These are phyloP conservation scores for Rhaphigaster nebulosa DNA, from an alignment of 2,888 invertebrate genomes.

Conservation along the genomic window DNA sequence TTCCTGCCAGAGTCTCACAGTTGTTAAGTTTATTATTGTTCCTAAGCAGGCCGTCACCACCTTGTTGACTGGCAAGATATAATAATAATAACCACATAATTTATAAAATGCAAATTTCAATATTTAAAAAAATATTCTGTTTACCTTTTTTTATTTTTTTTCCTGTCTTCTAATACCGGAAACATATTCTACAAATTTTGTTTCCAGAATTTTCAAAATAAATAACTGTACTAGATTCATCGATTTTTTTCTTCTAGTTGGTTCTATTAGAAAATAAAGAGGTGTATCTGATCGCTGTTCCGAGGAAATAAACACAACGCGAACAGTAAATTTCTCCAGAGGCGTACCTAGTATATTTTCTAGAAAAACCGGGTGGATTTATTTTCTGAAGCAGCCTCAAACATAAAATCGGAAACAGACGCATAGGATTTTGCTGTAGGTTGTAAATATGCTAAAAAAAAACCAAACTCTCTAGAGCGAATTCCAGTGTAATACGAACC, in stretches of 20 bases:
- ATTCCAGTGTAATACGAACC: background rate
- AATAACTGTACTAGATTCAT: background rate
- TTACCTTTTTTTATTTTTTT: too few relatives aligned
- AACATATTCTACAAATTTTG: background rate
- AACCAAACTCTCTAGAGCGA: background rate
- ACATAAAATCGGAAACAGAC: constrained; percentile 8
- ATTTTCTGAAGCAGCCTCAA: constrained; percentile 10
- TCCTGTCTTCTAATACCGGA: too few relatives aligned
- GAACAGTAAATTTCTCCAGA: background rate
- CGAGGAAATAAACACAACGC: background rate
- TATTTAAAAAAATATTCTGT: too few relatives aligned
- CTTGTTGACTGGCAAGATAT: too few relatives aligned
- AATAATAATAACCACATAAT: too few relatives aligned
- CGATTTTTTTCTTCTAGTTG: background rate
- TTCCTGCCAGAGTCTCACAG: too few relatives aligned
- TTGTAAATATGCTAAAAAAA: constrained; percentile 12
- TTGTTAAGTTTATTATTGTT: too few relatives aligned
- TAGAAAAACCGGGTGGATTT: background rate
- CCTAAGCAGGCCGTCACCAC: too few relatives aligned
- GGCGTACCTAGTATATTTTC: background rate
- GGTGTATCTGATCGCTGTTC: background rate
- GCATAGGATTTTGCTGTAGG: constrained; percentile 20
- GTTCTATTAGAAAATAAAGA: constrained; percentile 13
- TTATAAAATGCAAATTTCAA: too few relatives aligned
- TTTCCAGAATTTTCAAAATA: background rate